These are phyloP conservation scores for Tetragonula clypearis DNA, from an alignment of 1,140 invertebrate genomes.

Conservation along the genomic window DNA sequence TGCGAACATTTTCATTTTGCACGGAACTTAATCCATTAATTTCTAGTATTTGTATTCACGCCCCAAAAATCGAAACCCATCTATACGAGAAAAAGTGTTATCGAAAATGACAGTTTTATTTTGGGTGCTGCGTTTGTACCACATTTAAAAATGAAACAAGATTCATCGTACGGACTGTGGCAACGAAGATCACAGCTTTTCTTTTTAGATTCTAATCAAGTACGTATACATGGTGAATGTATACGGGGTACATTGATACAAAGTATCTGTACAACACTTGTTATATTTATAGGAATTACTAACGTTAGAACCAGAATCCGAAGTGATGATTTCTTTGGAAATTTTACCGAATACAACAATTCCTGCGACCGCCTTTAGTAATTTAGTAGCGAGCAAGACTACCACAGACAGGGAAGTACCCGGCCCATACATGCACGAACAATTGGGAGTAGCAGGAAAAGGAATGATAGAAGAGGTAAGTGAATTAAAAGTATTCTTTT, in stretches of 20 bases:
- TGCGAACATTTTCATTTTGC: slow-evolving; percentile 10
- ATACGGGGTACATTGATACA: background rate
- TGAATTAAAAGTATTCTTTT: slow-evolving; percentile 40
- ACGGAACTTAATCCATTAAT: slow-evolving; percentile 20
- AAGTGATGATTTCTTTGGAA: slow-evolving; percentile 71
- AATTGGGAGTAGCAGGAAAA: slow-evolving; percentile 68
- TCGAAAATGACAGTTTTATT: slow-evolving; percentile 76
- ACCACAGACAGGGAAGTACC: slow-evolving; percentile 66
- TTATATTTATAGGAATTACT: slow-evolving; percentile 76
- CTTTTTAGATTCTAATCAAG: slow-evolving; percentile 83
- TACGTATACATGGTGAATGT: slow-evolving; percentile 54
- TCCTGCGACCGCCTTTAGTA: slow-evolving; percentile 75
- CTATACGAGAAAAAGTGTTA: slow-evolving; percentile 80
- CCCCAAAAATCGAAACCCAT: slow-evolving; percentile 82
- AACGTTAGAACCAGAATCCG: slow-evolving; percentile 77
- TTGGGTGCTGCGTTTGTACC: slow-evolving; percentile 83
- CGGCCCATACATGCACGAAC: slow-evolving; percentile 68
- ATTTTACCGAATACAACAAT: slow-evolving; percentile 66
- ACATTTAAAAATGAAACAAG: slow-evolving; percentile 75
- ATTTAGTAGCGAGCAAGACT: slow-evolving; percentile 71
- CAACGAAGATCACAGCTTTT: slow-evolving; percentile 83
- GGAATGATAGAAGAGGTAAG: slow-evolving; percentile 75
- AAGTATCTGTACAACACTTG: slow-evolving; percentile 5
- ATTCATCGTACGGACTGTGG: slow-evolving; percentile 81
- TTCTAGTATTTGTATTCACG: slow-evolving; percentile 84